Percentiles rank a stretch among this genome's conserved stretches.
phyloP scores from a whole-genome alignment of 1,140 invertebrate species.

The Diachasmimorpha longicaudata region DNA sequence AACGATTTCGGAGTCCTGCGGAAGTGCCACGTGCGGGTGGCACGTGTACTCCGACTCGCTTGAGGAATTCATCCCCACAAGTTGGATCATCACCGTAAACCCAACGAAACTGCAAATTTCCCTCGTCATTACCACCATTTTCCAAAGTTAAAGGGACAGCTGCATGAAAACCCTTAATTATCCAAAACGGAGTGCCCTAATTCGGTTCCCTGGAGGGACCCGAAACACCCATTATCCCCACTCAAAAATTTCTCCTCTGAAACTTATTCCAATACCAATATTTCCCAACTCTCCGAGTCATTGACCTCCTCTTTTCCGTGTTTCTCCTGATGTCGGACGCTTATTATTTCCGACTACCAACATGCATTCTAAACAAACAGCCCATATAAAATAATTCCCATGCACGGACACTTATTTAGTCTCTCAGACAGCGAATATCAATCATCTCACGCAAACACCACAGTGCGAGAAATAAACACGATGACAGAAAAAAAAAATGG shows the following conservation, averaged over 20 bases:
- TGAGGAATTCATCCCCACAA: too few species aligned
- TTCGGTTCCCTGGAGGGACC: too few species aligned
- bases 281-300: not conserved
- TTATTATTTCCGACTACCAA: not conserved
- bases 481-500: not conserved
- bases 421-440: not conserved
- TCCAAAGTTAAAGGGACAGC: too few species aligned
- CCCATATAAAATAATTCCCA: too few species aligned
- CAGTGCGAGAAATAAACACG: slow-evolving; percentile 23
- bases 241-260: not conserved
- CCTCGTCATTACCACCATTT: not conserved
- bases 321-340: not conserved
- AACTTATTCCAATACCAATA: not conserved
- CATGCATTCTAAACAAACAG: not conserved
- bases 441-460: slow-evolving; percentile 11
- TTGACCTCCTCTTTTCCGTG: not conserved
- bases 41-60: not conserved
- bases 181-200: too few species aligned
- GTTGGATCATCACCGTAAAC: too few species aligned
- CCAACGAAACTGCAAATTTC: not conserved
- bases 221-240: too few species aligned
- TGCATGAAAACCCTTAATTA: too few species aligned
- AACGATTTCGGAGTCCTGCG: not conserved
- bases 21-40: slow-evolving; percentile 9
- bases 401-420: too few species aligned